Base-by-base conservation (phyloP, 53 echinoderm and acorn worm species). In the Pentamera pediparva region DNA sequence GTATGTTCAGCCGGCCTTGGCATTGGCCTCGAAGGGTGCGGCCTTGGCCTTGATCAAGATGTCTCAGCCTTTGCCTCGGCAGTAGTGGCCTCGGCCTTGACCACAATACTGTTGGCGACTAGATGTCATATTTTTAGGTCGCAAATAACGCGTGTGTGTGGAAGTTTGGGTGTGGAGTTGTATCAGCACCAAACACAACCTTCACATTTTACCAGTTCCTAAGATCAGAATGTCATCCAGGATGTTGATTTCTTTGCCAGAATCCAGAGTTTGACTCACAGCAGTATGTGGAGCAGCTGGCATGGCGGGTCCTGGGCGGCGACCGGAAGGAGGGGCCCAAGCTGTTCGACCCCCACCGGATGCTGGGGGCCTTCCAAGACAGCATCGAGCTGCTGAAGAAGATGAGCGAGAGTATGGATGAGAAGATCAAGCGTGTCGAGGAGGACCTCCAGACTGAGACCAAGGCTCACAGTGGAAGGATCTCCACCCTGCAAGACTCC, bases 271-370 rank as follows among this genome's bases (percentile, higher is more conserved):
- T 98, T 84, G 91, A 91, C 63, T 85, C 98, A 10, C 86, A 88
- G 65, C 91, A 98, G 63, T 89, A 89, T 75, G 92, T 98, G 2
- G 98, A 98, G 78, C 91, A 91, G 81, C 85, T 98, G 17, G 98
- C 92, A 24, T 98, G 98, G 98, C 82, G 88, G 3, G 92, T 89
- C 29, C 76, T 88, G 11, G 98, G 98, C 5, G 98, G 92, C 4
- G 86, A 91, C 55, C 78, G 85, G 31, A 85, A 81, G 43, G 86
- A 91, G 32, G 92, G 98, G 17, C 85, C 89, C 5, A 83, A 79
- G 34, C 77, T 85, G 72, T 92, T 98, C 76, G 92, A 98, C 54
- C 86, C 98, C 32, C 83, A 81, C 70, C 83, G 81, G 77, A 85
- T 98, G 86, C 86, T 91, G 40, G 60, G 70, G 29, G 85, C 92